phyloP scores from a whole-genome alignment of 2,113 vertebrate genomes.

The Synchiropus splendidus region DNA sequence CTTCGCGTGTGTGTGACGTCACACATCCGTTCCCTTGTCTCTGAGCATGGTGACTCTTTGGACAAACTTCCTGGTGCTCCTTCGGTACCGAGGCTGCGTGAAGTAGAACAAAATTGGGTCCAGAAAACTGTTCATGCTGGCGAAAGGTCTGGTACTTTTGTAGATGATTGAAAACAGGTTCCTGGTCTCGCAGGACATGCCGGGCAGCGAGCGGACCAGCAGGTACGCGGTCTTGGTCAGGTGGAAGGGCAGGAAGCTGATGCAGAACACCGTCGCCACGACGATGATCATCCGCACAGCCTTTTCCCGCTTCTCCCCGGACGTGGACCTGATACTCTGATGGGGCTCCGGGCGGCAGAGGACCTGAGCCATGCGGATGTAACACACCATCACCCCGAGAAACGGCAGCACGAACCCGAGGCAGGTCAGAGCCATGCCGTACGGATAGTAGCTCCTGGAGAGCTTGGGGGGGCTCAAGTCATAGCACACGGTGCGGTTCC shows the following conservation, averaged over 20 bases:
- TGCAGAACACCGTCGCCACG: constrained; percentile 76
- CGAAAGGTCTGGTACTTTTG: constrained; percentile 86
- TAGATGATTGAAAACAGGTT: constrained; percentile 84
- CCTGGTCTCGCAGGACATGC: constrained; percentile 53
- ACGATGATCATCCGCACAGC: constrained; percentile 84
- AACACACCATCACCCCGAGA: constrained; percentile 76
- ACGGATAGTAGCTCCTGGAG: constrained; percentile 78
- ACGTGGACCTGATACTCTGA: constrained; percentile 41
- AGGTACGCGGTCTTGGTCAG: constrained; percentile 90
- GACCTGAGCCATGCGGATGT: constrained; percentile 77
- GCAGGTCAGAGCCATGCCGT: constrained; percentile 84
- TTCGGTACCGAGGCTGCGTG: constrained; percentile 78
- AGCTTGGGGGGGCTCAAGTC: constrained; percentile 76
- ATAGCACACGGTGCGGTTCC: constrained; percentile 93
- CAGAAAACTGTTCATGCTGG: constrained; percentile 92
- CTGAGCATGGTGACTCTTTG: constrained; percentile 71
- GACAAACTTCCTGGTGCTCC: constrained; percentile 69
- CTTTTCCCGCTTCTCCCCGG: constrained; percentile 72
- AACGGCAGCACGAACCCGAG: constrained; percentile 86
- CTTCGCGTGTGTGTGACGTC: too few relatives aligned
- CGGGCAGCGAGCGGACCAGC: constrained; percentile 66
- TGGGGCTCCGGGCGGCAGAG: constrained; percentile 70
- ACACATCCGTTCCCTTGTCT: constrained; percentile 29
- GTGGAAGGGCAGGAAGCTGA: constrained; percentile 95
- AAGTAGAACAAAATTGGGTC: constrained; percentile 97